Evolutionary conservation across 2,888 invertebrate genomes (phyloP), one percentile per base, ranked within the genome.

Genomic region (Pyralis farinalis): DNA sequence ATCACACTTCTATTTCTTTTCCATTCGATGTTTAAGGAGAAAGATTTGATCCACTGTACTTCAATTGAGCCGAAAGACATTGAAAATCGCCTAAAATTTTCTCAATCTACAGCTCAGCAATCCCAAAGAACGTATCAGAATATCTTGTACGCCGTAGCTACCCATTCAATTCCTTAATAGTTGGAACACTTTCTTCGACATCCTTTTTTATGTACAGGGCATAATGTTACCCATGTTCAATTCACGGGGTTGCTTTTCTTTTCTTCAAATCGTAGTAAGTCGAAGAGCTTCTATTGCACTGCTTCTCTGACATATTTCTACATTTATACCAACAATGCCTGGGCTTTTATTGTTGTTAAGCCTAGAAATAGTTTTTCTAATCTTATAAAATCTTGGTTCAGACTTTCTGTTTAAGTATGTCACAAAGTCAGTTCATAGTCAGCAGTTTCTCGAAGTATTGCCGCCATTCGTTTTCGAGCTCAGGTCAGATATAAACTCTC

Each of bases 1-100:
- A 0, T 32, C 47, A 25, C 43, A 49, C 12, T 50, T 47, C 46
- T 44, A 51, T 33, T 36, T 40, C 16, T 51, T 53, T 16, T 50
- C 49, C 44, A 49, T 43, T 0, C 47, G 22, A 7, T 47, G 43
- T 21, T 43, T 48, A 1, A 48, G 36, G 1, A 46, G 39, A 28
- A 53, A 49, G 12, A 47, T 47, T 12, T 49, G 46, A 9, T 51
- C 46, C 0, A 34, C n/a, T 5, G 46, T 42, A 9, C 42, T 46
- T 2, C 43, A 34, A n/a, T 39, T 47, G 1, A 34, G 31, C 5
- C 45, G 16, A 16, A 48, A 48, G 9, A 30, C 42, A 42, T 31
- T 44, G 44, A 21, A 40, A 40, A 7, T 43, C 39, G 1, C 42
- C 22, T 2, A 47, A 11, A n/a, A 39, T 39, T 22, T 37, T n/a